These are phyloP conservation scores for Lithobates pipiens DNA, from an alignment of 2,797 vertebrate genomes.

Conservation along the genomic window DNA sequence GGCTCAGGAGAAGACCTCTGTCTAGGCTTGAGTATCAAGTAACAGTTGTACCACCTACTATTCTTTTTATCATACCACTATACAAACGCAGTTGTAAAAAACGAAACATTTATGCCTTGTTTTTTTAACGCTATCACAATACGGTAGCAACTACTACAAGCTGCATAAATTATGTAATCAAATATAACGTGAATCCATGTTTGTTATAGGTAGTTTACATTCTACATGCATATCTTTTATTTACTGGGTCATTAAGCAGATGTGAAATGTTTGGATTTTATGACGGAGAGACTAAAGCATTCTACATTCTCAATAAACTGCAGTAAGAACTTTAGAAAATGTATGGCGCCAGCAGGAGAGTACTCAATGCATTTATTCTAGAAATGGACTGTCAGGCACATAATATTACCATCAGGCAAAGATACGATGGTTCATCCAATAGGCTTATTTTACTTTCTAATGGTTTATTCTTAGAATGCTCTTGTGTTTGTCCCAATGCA, in stretches of 20 bases:
- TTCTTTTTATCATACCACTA: too few species aligned
- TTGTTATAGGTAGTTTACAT: too few species aligned
- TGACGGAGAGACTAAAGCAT: neutral
- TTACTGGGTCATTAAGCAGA: slow-evolving; percentile 35
- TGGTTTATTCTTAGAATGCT: too few species aligned
- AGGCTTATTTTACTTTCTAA: too few species aligned
- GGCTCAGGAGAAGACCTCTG: too few species aligned
- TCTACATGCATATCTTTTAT: slow-evolving; percentile 36
- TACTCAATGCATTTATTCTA: neutral
- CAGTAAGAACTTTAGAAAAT: neutral
- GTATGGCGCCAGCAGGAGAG: neutral
- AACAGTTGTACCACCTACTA: too few species aligned
- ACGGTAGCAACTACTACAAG: neutral
- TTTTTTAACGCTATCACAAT: neutral
- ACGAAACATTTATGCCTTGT: too few species aligned
- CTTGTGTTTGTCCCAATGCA: too few species aligned
- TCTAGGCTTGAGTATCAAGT: too few species aligned
- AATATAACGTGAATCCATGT: slow-evolving; percentile 19
- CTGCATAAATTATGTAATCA: slow-evolving; percentile 20
- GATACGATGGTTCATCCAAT: too few species aligned
- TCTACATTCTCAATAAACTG: neutral
- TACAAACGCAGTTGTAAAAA: neutral
- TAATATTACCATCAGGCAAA: neutral
- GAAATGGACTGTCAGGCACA: neutral
- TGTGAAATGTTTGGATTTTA: slow-evolving; percentile 22